A percentile compares a stretch with the other conserved stretches of the same genome.
Evolutionary conservation across 2,888 invertebrate genomes (phyloP).

Genomic region (Serripes groenlandicus): DNA sequence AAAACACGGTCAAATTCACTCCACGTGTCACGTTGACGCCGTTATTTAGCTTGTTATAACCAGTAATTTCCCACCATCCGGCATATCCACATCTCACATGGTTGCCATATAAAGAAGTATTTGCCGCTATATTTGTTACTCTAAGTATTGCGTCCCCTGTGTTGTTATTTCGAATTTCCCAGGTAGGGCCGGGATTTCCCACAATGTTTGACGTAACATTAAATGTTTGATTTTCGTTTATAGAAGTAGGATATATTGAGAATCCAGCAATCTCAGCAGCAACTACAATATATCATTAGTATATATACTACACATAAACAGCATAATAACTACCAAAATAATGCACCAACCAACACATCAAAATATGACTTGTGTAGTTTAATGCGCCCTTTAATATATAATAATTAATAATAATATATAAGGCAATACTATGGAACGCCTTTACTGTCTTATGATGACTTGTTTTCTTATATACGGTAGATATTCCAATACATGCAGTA

Average conservation of each 20-base stretch:
- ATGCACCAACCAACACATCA: too few species aligned
- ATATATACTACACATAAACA: too few species aligned
- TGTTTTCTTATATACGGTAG: too few species aligned
- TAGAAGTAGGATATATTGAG: not conserved
- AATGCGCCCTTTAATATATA: too few species aligned
- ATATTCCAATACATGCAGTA: too few species aligned
- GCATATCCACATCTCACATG: not conserved
- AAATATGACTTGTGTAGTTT: too few species aligned
- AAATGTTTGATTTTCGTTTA: not conserved
- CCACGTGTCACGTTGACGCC: not conserved
- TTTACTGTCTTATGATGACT: too few species aligned
- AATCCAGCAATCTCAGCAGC: not conserved
- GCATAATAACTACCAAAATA: too few species aligned
- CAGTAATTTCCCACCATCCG: not conserved
- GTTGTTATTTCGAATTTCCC: not conserved
- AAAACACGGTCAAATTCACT: not conserved
- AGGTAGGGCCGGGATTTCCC: not conserved
- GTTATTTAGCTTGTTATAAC: not conserved
- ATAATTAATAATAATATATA: too few species aligned
- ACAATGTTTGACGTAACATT: not conserved
- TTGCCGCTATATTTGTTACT: not conserved
- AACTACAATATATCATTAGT: not conserved
- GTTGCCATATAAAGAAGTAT: not conserved
- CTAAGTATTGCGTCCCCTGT: not conserved
- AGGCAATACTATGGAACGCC: too few species aligned